Conservation (phyloP, 2,888 invertebrate species). For the Caenorhabditis parvicauda region DNA sequence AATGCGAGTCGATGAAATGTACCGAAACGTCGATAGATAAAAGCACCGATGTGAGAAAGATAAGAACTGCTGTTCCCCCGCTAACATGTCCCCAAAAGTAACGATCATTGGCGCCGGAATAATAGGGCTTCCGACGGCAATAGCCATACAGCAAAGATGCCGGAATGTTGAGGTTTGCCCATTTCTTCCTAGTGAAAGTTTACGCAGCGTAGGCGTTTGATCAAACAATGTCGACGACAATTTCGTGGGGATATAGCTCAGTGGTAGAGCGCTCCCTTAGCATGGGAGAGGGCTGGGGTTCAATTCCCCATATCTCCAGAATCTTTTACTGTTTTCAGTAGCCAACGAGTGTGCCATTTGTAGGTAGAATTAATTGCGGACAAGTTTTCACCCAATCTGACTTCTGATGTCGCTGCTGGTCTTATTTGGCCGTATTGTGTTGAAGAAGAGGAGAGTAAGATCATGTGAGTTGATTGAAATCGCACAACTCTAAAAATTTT, state of each 20-base stretch:
- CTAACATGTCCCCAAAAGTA: conserved; percentile 12
- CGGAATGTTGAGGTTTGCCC: conserved; percentile 18
- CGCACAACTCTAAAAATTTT: too few relatives aligned
- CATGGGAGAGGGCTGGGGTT: conserved; percentile 37
- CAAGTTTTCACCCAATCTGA: conserved; percentile 57
- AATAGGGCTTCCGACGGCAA: conserved; percentile 35
- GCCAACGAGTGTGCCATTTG: conserved; percentile 2
- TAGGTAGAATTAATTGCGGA: conserved; percentile 61
- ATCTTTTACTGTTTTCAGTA: conserved; percentile 1
- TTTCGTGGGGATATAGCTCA: too few relatives aligned
- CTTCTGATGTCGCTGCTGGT: conserved; percentile 62
- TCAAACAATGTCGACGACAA: too few relatives aligned
- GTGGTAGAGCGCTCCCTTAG: background rate
- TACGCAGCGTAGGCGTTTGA: too few relatives aligned
- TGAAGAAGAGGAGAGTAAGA: conserved; percentile 7
- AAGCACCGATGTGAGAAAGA: too few relatives aligned
- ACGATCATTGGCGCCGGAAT: conserved; percentile 46
- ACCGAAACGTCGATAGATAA: too few relatives aligned
- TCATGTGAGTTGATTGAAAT: conserved; percentile 16
- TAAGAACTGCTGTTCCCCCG: too few relatives aligned
- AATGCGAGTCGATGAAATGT: too few relatives aligned
- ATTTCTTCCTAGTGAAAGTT: background rate
- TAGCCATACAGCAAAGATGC: conserved; percentile 27
- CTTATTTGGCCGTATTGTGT: conserved; percentile 57
- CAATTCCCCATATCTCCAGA: conserved; percentile 33